phyloP scores from a whole-genome alignment of 2,888 invertebrate genomes.

The Tetheella fluctuosa region DNA sequence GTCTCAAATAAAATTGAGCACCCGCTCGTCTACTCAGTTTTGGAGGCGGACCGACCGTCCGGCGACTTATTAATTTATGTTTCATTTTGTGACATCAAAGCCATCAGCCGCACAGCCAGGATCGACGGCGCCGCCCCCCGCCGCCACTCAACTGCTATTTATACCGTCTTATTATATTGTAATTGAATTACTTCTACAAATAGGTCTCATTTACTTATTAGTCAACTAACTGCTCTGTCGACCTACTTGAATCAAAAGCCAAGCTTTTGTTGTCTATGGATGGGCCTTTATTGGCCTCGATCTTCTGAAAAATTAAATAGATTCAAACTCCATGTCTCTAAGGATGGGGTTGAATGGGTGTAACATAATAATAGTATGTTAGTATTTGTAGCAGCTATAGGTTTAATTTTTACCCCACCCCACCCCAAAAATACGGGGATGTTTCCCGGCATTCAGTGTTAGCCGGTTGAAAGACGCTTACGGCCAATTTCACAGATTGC shows the following conservation, averaged over 20 bases:
- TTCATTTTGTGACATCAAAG: slow-evolving; percentile 37
- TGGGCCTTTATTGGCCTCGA: no score
- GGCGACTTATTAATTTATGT: slow-evolving; percentile 42
- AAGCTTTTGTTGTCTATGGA: no score
- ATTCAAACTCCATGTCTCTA: not conserved
- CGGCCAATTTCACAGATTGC: no score
- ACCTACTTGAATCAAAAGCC: not conserved
- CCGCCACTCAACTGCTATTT: slow-evolving; percentile 16
- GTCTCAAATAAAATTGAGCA: not conserved
- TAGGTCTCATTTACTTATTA: not conserved
- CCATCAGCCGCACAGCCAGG: slow-evolving; percentile 19
- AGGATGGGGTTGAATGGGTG: not conserved
- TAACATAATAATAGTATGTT: no score
- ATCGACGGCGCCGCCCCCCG: slow-evolving; percentile 21
- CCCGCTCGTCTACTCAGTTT: not conserved
- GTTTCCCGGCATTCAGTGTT: no score
- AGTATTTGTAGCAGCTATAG: no score
- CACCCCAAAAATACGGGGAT: no score
- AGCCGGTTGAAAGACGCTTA: no score
- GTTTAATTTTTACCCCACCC: no score
- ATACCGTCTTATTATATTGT: slow-evolving; percentile 19
- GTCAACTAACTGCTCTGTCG: not conserved
- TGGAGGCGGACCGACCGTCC: slow-evolving; percentile 13
- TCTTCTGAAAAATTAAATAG: no score
- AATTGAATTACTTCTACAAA: not conserved